phyloP scores from a whole-genome alignment of 1,140 invertebrate species.

The Steinernema feltiae region DNA sequence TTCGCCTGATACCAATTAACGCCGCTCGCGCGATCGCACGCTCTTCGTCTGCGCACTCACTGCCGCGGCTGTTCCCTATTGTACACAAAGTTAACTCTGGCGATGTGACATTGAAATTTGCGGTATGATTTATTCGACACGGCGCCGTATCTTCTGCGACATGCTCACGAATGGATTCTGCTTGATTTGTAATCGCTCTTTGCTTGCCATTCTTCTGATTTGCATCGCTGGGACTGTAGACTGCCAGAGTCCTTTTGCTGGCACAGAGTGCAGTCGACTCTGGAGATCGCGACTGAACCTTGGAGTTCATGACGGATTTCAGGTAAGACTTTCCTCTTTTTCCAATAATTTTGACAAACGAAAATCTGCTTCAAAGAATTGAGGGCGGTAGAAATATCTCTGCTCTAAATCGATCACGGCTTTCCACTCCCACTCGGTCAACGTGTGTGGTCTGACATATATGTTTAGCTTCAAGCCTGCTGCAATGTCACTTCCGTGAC shows the following conservation, averaged over 20 bases:
- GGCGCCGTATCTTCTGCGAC: background rate
- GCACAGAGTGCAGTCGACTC: constrained; percentile 5
- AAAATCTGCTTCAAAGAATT: too few species aligned
- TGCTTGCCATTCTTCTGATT: background rate
- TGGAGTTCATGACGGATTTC: constrained; percentile 14
- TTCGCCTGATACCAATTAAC: constrained; percentile 8
- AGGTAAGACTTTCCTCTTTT: constrained; percentile 15
- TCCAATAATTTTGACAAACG: too few species aligned
- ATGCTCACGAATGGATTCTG: background rate
- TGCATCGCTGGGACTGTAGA: background rate
- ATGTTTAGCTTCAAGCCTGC: constrained; percentile 21
- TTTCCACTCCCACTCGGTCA: too few species aligned
- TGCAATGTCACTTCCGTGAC: constrained; percentile 3
- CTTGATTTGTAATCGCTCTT: constrained; percentile 1
- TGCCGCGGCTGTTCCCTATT: constrained; percentile 9
- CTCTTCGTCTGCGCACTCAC: constrained; percentile 4
- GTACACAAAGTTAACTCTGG: constrained; percentile 4
- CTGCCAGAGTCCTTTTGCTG: background rate
- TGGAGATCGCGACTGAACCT: constrained; percentile 17
- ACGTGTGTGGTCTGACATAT: background rate
- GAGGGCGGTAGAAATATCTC: too few species aligned
- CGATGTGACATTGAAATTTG: constrained; percentile 14
- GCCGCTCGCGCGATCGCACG: background rate
- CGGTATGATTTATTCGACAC: constrained; percentile 15
- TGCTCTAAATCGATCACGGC: too few species aligned